phyloP scores from a whole-genome alignment of 1,140 invertebrate genomes.

The Bombus waltoni region DNA sequence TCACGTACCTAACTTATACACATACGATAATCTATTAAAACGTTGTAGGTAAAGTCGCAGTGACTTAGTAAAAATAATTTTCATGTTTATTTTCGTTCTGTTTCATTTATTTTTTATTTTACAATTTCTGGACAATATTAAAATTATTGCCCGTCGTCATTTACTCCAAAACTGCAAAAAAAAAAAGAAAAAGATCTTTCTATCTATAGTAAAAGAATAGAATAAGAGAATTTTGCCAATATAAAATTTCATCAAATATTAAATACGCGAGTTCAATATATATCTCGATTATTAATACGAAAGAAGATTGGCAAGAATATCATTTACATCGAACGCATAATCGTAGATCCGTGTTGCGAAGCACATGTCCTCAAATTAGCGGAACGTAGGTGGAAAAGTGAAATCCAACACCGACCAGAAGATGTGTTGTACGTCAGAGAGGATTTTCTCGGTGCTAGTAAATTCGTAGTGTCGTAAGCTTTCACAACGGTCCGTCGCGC shows the following conservation, averaged over 20 bases:
- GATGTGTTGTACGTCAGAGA: slow-evolving; percentile 40
- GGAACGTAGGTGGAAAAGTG: slow-evolving; percentile 62
- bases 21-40: too few species aligned
- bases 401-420: slow-evolving; percentile 61
- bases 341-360: slow-evolving; percentile 14
- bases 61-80: too few species aligned
- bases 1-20: too few species aligned
- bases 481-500: slow-evolving; percentile 49
- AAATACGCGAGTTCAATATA: background rate
- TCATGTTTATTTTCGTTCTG: too few species aligned
- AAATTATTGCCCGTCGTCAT: background rate
- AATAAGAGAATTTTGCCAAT: too few species aligned
- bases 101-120: background rate
- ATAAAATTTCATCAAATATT: background rate
- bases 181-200: background rate
- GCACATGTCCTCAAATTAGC: slow-evolving; percentile 56
- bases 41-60: too few species aligned
- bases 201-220: too few species aligned
- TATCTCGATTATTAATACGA: background rate
- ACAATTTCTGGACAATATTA: background rate
- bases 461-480: slow-evolving; percentile 70
- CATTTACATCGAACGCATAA: background rate
- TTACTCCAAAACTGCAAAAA: background rate
- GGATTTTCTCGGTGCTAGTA: slow-evolving; percentile 52
- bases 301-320: background rate